Evolutionary conservation across 2,113 vertebrate genomes (phyloP).

Genomic region (Grus americana): DNA sequence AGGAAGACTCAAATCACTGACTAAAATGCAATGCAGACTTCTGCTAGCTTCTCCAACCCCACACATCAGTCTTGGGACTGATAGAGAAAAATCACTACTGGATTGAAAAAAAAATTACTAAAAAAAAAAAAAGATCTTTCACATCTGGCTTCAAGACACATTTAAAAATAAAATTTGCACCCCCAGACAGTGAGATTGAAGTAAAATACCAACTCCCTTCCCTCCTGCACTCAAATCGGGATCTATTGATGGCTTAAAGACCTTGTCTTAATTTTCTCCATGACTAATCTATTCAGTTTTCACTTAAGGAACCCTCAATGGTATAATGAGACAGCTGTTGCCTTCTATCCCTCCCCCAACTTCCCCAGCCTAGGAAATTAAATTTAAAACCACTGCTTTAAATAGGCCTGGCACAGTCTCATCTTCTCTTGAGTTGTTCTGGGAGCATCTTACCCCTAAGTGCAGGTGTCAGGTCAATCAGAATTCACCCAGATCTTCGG

Average conservation of each 20-base stretch:
- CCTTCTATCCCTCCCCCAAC: neutral
- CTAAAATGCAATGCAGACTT: neutral
- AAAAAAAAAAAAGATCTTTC: neutral
- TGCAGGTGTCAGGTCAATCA: slow-evolving; percentile 53
- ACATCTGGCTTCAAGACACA: slow-evolving; percentile 3
- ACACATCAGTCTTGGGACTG: neutral
- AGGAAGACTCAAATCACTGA: neutral
- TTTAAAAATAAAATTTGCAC: slow-evolving; percentile 50
- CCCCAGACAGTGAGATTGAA: neutral
- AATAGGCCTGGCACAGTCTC: slow-evolving; percentile 46
- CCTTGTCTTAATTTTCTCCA: slow-evolving; percentile 65
- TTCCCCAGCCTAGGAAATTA: slow-evolving; percentile 47
- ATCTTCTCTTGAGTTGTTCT: slow-evolving; percentile 29
- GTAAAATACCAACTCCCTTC: slow-evolving; percentile 7
- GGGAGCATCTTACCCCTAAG: slow-evolving; percentile 8
- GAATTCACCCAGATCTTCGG: neutral
- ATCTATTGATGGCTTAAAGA: slow-evolving; percentile 66
- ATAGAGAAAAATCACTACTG: neutral
- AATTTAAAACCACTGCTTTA: slow-evolving; percentile 62
- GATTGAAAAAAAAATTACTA: neutral
- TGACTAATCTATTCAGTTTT: slow-evolving; percentile 66
- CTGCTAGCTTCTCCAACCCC: neutral
- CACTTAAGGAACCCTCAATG: slow-evolving; percentile 54
- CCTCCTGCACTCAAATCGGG: slow-evolving; percentile 26
- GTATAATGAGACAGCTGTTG: slow-evolving; percentile 68